Percentiles rank a stretch among this genome's conserved stretches.
Conservation (phyloP, 2,888 invertebrate genomes). For the Neria commutata region DNA sequence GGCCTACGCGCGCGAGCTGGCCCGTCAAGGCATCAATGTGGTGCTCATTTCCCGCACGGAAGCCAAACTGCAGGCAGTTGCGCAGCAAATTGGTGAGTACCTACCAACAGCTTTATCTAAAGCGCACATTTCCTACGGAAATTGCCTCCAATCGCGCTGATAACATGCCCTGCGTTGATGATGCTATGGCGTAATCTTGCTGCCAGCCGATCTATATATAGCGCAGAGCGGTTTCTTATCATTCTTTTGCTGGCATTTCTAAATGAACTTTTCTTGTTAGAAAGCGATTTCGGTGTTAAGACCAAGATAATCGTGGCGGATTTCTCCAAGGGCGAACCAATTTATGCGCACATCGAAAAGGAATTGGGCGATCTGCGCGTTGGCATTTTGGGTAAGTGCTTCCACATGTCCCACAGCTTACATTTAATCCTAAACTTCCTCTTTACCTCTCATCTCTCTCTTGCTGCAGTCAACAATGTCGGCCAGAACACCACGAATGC, state of each 20-base stretch:
- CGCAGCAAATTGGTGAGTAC: conserved; percentile 72
- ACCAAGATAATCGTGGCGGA: conserved; percentile 77
- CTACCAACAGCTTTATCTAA: too few relatives aligned
- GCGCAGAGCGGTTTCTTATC: not conserved
- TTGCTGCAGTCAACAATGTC: conserved; percentile 71
- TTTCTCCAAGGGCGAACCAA: conserved; percentile 73
- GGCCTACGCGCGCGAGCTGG: conserved; percentile 81
- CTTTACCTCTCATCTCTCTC: not conserved
- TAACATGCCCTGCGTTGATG: too few relatives aligned
- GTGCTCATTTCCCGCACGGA: conserved; percentile 78
- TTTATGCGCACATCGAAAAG: conserved; percentile 73
- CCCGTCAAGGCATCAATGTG: conserved; percentile 75
- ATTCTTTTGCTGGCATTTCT: not conserved
- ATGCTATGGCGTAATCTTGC: too few relatives aligned
- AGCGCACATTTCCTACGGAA: too few relatives aligned
- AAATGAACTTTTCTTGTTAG: conserved; percentile 41
- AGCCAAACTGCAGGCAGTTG: conserved; percentile 73
- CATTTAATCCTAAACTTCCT: not conserved
- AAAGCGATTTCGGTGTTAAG: conserved; percentile 66
- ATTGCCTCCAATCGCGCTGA: too few relatives aligned
- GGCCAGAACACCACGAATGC: conserved; percentile 67
- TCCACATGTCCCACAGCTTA: not conserved
- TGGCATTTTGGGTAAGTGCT: conserved; percentile 78
- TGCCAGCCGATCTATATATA: too few relatives aligned
- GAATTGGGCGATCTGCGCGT: conserved; percentile 75